Base-by-base conservation (phyloP, 2,797 vertebrate species). In the Tragopan temminckii region DNA sequence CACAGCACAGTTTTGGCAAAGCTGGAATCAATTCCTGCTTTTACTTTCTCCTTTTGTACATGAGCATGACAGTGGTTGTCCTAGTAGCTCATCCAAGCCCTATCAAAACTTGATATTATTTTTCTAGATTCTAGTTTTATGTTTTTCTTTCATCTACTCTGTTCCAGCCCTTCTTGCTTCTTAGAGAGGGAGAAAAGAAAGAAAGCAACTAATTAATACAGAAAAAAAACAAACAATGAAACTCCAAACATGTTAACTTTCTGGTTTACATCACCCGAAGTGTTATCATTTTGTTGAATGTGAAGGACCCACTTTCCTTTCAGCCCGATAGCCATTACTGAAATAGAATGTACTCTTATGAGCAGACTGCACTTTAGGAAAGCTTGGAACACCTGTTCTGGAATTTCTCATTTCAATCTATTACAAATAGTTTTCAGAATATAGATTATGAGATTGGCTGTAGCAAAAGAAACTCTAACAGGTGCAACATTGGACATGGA, bases 221-320 rank as follows among this genome's bases (percentile, higher is more conserved):
- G 9, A 12, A 9, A n/a, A 19, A 36, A 43, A 43, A 42, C 21
- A 48, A 29, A 25, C 33, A 18, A 7, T 7, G 11, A 59, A 59
- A 59, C 15, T 36, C 13, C 31, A 33, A 33, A 84, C n/a, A 25
- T 84, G 69, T 59, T 13, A 82, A 89, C 36, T 92, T 94, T 83
- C 88, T 91, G 91, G 33, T 90, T 92, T 93, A 57, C 76, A 92
- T 91, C 87, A 87, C 35, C 59, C 77, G 52, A 43, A 57, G 53
- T 92, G 72, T 75, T 85, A 95, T 78, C 82, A 80, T 87, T 95
- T 89, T 95, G 27, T 27, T 63, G 43, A 86, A 43, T 62, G 29
- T 72, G 50, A 91, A 86, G 57, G 55, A 93, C 17, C 7, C 42
- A 17, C 36, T 84, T 86, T 72, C 16, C 27, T 70, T 84, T 31